Evolutionary conservation across 2,888 invertebrate genomes (phyloP).

Genomic region (Cyclophora punctaria): DNA sequence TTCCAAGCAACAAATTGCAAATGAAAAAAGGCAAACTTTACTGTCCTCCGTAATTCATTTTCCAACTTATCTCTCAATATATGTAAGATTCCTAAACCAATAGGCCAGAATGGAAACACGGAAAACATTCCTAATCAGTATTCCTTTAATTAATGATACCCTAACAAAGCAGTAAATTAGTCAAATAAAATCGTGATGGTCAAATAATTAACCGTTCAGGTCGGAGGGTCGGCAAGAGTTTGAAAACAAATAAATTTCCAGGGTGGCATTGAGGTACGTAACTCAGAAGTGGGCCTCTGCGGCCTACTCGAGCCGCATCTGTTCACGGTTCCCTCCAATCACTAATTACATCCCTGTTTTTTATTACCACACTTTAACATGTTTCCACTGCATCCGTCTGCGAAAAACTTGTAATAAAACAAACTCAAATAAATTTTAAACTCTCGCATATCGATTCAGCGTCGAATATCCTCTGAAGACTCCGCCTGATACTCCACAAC

Average conservation of each 20-base stretch:
- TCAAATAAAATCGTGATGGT: background rate
- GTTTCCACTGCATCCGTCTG: slow-evolving; percentile 41
- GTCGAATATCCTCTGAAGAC: slow-evolving; percentile 32
- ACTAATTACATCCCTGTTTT: slow-evolving; percentile 64
- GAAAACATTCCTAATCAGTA: background rate
- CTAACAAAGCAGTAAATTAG: background rate
- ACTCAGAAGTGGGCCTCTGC: slow-evolving; percentile 19
- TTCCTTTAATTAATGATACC: background rate
- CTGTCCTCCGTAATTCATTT: too few relatives aligned
- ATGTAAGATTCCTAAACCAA: too few relatives aligned
- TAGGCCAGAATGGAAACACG: background rate
- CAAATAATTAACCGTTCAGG: slow-evolving; percentile 16
- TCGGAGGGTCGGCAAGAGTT: slow-evolving; percentile 11
- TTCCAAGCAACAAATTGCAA: background rate
- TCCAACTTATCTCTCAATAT: too few relatives aligned
- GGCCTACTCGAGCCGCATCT: slow-evolving; percentile 20
- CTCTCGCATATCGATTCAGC: slow-evolving; percentile 32
- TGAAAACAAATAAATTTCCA: slow-evolving; percentile 26
- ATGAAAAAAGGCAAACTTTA: background rate
- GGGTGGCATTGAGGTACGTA: slow-evolving; percentile 27
- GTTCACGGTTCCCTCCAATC: slow-evolving; percentile 56
- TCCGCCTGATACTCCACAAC: slow-evolving; percentile 13
- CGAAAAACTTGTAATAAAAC: slow-evolving; percentile 35
- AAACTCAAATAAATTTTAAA: slow-evolving; percentile 36
- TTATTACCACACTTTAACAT: slow-evolving; percentile 50